Base-by-base conservation (phyloP, 2,888 invertebrate genomes). In the Argyresthia albistria region DNA sequence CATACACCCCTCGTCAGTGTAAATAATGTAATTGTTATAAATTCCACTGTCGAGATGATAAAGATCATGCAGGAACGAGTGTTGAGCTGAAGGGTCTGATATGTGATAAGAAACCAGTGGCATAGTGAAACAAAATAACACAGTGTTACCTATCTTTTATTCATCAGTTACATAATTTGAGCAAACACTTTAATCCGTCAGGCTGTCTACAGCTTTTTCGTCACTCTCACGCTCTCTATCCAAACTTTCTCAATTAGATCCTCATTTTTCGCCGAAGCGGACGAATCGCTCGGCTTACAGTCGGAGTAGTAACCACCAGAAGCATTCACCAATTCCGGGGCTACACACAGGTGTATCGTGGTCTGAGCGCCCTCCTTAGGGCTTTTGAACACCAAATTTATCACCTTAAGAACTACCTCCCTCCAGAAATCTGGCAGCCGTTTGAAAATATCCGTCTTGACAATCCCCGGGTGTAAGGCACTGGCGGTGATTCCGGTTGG, bases 381-480 rank as follows among this genome's bases (percentile, higher is more conserved):
- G 1, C 89, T 91, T 80, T 94, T 94, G 63, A 91, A 93, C 63
- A 92, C 80, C 0, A 88, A 72, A 61, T 90, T 90, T 0, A 91
- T 77, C 2, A 93, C 70, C 6, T 89, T 63, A 56, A 82, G 69
- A 57, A 92, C 57, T 0, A 90, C 76, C 14, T 88, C 90, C 1
- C 90, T 70, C 0, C 42, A 0, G 1, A 52, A 7, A 0, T 56
- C 49, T 0, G 90, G 89, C 10, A 89, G 74, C 60, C 88, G 92
- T 39, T 91, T 87, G 90, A 93, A 94, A 51, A 95, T 94, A 25
- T 93, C 92, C 0, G 93, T 93, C 67, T 92, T 91, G 42, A 95
- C 93, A 70, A 94, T 80, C 10, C 97, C 97, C 0, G 96, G 97
- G 77, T 96, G 96, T 50, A 96, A 73, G 58, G 91, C 92, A 67